These are phyloP conservation scores for Bucorvus abyssinicus DNA, from an alignment of 2,797 vertebrate genomes.

Conservation along the genomic window DNA sequence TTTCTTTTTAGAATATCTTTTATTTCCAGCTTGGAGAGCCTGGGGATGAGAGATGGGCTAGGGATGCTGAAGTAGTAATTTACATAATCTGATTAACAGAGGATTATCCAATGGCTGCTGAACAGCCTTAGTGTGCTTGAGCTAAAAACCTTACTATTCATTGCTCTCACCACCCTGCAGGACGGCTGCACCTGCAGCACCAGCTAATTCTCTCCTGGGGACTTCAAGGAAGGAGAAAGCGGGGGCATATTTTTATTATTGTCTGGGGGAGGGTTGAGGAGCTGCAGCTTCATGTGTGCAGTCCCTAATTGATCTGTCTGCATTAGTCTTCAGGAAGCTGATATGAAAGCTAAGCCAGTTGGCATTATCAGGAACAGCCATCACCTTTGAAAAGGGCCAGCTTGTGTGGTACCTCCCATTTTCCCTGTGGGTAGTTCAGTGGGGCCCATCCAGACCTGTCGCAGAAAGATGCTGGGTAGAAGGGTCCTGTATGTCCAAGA, in stretches of 20 bases:
- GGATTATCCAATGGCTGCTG: conserved; percentile 90
- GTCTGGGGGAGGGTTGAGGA: conserved; percentile 19
- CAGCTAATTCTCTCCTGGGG: conserved; percentile 71
- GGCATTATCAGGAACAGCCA: conserved; percentile 45
- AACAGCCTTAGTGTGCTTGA: conserved; percentile 87
- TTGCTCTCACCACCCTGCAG: conserved; percentile 83
- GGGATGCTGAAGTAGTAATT: conserved; percentile 88
- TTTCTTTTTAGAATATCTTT: conserved; percentile 61
- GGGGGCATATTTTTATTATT: neutral
- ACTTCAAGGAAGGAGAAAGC: conserved; percentile 59
- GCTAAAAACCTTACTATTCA: conserved; percentile 93
- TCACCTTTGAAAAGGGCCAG: conserved; percentile 19
- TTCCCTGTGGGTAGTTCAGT: neutral
- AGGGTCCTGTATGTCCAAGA: neutral
- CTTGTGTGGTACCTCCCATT: neutral
- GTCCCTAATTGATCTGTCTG: conserved; percentile 78
- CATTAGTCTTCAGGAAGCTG: conserved; percentile 51
- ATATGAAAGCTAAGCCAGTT: conserved; percentile 60
- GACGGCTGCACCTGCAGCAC: conserved; percentile 89
- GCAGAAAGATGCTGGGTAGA: neutral
- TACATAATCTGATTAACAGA: conserved; percentile 98
- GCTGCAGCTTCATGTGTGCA: conserved; percentile 22
- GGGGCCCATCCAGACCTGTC: neutral
- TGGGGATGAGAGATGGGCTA: conserved; percentile 22
- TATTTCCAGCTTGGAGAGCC: conserved; percentile 57